A percentile compares a stretch with the other conserved stretches of the same genome.
These are phyloP conservation scores for Gyrodactylus bullatarudis DNA, from an alignment of 1,140 invertebrate species.

Conservation along the genomic window DNA sequence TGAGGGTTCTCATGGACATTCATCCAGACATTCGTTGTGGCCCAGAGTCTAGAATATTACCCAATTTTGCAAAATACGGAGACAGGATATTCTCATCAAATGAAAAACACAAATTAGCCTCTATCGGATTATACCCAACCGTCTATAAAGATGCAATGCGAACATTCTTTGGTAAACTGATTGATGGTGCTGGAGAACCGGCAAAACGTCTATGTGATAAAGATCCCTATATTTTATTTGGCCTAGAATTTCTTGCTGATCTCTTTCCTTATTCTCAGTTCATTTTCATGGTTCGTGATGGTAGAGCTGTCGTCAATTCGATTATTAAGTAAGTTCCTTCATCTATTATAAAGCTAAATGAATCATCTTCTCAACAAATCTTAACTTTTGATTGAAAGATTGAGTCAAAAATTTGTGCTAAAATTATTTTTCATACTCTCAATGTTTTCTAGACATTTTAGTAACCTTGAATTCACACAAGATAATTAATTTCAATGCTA, in stretches of 20 bases:
- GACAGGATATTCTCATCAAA: not conserved
- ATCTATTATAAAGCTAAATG: no score
- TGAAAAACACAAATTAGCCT: not conserved
- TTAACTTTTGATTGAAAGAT: no score
- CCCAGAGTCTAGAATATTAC: constrained; percentile 82
- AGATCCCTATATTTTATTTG: constrained; percentile 80
- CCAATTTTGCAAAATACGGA: constrained; percentile 28
- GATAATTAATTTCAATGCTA: no score
- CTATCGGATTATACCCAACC: not conserved
- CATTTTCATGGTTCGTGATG: constrained; percentile 85
- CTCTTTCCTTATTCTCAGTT: constrained; percentile 47
- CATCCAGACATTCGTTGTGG: constrained; percentile 90
- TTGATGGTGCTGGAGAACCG: constrained; percentile 37
- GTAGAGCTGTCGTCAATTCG: constrained; percentile 78
- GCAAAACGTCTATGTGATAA: constrained; percentile 72
- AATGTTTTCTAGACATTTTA: no score
- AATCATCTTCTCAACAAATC: no score
- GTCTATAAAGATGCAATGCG: not conserved
- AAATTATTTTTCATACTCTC: no score
- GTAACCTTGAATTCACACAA: no score
- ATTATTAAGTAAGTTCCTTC: constrained; percentile 45
- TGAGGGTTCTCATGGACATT: constrained; percentile 85
- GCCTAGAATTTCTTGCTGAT: constrained; percentile 36
- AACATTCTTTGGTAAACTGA: not conserved
- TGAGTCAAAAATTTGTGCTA: no score